phyloP scores from a whole-genome alignment of 2,888 invertebrate genomes.

The Lymantria monacha region DNA sequence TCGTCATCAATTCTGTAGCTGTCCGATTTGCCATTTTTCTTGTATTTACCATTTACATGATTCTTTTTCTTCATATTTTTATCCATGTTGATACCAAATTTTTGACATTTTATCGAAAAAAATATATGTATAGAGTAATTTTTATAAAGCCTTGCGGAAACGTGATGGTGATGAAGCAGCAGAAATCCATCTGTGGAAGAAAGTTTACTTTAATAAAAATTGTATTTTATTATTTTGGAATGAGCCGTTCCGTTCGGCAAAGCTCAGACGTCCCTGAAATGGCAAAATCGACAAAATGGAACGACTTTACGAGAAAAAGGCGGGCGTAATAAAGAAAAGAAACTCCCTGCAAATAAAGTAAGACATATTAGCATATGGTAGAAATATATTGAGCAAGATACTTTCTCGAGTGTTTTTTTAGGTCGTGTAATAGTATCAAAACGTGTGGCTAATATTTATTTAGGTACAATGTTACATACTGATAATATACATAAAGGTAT shows the following conservation, averaged over 20 bases:
- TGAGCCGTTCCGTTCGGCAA: slow-evolving; percentile 25
- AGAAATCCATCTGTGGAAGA: slow-evolving; percentile 46
- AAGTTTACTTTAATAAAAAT: slow-evolving; percentile 20
- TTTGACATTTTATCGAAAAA: slow-evolving; percentile 17
- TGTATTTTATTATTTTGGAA: slow-evolving; percentile 28
- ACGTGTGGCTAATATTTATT: too few species aligned
- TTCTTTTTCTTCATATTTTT: slow-evolving; percentile 71
- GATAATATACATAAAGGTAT: too few species aligned
- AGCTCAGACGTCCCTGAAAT: slow-evolving; percentile 39
- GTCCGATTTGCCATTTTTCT: slow-evolving; percentile 69
- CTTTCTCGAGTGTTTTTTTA: slow-evolving; percentile 7
- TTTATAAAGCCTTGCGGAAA: slow-evolving; percentile 18
- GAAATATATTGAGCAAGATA: slow-evolving; percentile 11
- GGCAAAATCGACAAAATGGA: slow-evolving; percentile 51
- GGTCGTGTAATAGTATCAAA: slow-evolving; percentile 8
- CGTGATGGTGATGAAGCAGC: slow-evolving; percentile 17
- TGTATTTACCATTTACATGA: slow-evolving; percentile 70
- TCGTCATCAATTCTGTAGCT: slow-evolving; percentile 64
- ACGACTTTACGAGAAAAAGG: slow-evolving; percentile 55
- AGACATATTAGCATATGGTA: slow-evolving; percentile 37
- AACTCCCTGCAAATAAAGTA: slow-evolving; percentile 41
- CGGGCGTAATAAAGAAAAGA: slow-evolving; percentile 48
- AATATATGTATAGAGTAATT: slow-evolving; percentile 15
- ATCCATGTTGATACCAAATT: slow-evolving; percentile 55
- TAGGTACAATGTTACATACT: too few species aligned